These are phyloP conservation scores for Malacoraja senta DNA, from an alignment of 2,797 vertebrate genomes.

Conservation along the genomic window DNA sequence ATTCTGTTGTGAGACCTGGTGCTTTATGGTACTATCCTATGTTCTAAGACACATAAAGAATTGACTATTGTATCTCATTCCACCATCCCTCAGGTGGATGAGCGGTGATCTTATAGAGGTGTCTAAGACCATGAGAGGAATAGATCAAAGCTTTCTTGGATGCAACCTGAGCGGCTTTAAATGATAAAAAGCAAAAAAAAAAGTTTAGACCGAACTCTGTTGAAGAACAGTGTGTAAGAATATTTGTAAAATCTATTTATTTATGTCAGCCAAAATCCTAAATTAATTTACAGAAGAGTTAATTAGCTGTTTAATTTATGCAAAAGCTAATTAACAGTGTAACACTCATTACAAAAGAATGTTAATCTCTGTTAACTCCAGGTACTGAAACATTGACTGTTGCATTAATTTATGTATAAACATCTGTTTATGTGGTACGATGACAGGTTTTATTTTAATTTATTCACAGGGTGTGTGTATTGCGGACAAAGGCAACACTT, in stretches of 20 bases:
- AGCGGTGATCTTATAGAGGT: no score
- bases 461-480: background rate
- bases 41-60: no score
- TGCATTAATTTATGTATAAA: background rate
- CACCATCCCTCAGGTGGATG: no score
- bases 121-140: no score
- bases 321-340: background rate
- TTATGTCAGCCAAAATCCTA: slow-evolving; percentile 10
- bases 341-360: slow-evolving; percentile 25
- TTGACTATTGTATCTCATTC: no score
- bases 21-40: no score
- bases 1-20: no score
- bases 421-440: background rate
- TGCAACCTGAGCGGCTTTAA: background rate
- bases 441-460: background rate
- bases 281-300: background rate
- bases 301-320: background rate
- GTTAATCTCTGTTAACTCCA: background rate
- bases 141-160: no score
- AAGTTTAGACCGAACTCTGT: background rate
- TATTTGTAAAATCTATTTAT: background rate
- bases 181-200: background rate
- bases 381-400: background rate
- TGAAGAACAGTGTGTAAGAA: background rate
- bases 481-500: no score